phyloP scores from a whole-genome alignment of 2,888 invertebrate genomes.

The Thecophora atra region DNA sequence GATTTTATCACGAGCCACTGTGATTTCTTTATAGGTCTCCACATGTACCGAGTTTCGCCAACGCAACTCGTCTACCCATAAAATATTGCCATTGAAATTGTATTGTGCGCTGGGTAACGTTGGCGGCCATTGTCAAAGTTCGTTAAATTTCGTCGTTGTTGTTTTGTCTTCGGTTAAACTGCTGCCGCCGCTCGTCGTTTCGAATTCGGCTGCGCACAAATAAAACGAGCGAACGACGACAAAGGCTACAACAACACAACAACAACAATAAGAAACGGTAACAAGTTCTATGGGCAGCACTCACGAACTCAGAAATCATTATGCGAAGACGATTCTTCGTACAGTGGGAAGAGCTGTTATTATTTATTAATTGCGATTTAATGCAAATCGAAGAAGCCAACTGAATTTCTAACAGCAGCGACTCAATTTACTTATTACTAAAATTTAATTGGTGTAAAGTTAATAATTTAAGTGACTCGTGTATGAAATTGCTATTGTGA shows the following conservation, averaged over 20 bases:
- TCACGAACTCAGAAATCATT: slow-evolving; percentile 33
- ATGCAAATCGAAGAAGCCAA: slow-evolving; percentile 15
- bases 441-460: too few relatives aligned
- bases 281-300: slow-evolving; percentile 28
- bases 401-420: too few relatives aligned
- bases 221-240: slow-evolving; percentile 34
- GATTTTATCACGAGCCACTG: slow-evolving; percentile 40
- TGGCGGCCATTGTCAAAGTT: slow-evolving; percentile 46
- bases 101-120: slow-evolving; percentile 40
- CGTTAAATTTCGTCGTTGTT: slow-evolving; percentile 40
- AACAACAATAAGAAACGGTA: slow-evolving; percentile 16
- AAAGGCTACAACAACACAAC: slow-evolving; percentile 2
- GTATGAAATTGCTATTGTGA: too few relatives aligned
- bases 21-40: slow-evolving; percentile 33
- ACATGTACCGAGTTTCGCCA: slow-evolving; percentile 41
- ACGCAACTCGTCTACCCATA: slow-evolving; percentile 39
- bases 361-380: slow-evolving; percentile 37
- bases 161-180: slow-evolving; percentile 15
- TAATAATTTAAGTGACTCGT: too few relatives aligned
- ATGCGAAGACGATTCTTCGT: slow-evolving; percentile 25
- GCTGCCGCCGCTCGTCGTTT: background rate
- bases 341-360: slow-evolving; percentile 36
- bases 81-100: slow-evolving; percentile 42
- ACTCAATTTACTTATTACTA: too few relatives aligned
- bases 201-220: slow-evolving; percentile 41